Conservation (phyloP, 2,888 invertebrate genomes). For the Macrosoma leucophasiata region DNA sequence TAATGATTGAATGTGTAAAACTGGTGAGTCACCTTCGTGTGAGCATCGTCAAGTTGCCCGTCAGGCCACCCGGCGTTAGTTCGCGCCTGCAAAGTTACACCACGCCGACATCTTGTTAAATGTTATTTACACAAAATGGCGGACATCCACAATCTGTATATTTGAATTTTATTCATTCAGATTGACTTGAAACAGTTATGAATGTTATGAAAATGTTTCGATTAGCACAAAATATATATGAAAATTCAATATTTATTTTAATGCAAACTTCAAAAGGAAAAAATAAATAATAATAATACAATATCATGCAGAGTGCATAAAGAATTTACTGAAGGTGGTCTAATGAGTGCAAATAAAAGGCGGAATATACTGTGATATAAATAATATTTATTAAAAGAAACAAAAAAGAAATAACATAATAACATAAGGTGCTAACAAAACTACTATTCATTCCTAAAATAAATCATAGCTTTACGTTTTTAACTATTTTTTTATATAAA, state of each 20-base stretch:
- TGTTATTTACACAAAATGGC: conserved; percentile 64
- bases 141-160: too few relatives aligned
- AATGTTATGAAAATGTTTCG: too few relatives aligned
- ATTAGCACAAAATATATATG: conserved; percentile 5
- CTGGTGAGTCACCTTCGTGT: conserved; percentile 67
- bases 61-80: conserved; percentile 67
- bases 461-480: too few relatives aligned
- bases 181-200: too few relatives aligned
- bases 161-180: too few relatives aligned
- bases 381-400: conserved; percentile 39
- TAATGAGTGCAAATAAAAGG: conserved; percentile 40
- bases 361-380: conserved; percentile 33
- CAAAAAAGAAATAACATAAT: conserved; percentile 31
- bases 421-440: conserved; percentile 28
- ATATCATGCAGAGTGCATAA: too few relatives aligned
- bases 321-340: conserved; percentile 28
- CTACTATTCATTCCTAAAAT: conserved; percentile 18
- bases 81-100: conserved; percentile 56
- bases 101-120: conserved; percentile 54
- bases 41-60: conserved; percentile 64
- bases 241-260: too few relatives aligned
- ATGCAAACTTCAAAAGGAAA: not conserved
- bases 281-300: too few relatives aligned
- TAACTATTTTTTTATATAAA: too few relatives aligned
- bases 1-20: conserved; percentile 26